Base-by-base conservation (phyloP, 2,888 invertebrate species). In the Priocnemis perturbator region DNA sequence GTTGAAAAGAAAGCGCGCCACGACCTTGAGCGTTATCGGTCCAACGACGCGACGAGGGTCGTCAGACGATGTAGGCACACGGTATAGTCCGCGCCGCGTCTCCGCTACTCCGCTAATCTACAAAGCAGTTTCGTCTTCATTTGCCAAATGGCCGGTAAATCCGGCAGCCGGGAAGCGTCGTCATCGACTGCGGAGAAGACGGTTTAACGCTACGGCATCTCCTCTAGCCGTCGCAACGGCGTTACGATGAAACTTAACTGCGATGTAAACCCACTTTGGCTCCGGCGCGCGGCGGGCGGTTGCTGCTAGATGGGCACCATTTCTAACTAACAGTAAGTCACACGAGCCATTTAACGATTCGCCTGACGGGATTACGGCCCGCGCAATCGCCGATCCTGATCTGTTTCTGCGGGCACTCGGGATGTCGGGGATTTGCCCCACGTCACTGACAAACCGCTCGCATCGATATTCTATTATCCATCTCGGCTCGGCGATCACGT, bases 61-160 rank as follows among this genome's bases (percentile, higher is more conserved):
- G 11, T 37, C 37, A 37, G 37, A 37, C 37, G 37, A 37, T 3
- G 37, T 37, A 1, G 37, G 17, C n/a, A n/a, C n/a, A n/a, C n/a
- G n/a, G n/a, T n/a, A n/a, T 14, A 50, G 17, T 76, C 68, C 60
- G 77, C 77, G 77, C 77, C 75, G 71, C 71, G 68, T 37, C 37
- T 37, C 37, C 61, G 50, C n/a, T 64, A 63, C 26, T 53, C 37
- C 56, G 75, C 11, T 81, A 83, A 84, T 84, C 79, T 79, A 78
- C 72, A 77, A 76, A 75, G 79, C 73, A 81, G 79, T 83, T 83
- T 78, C 82, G 77, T 84, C 84, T 83, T 84, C 83, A 81, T 84
- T 84, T 83, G 77, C 78, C 79, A 83, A 84, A 84, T 83, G 81
- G 82, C 73, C 78, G 84, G 81, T 81, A 83, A 84, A 84, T 81